Evolutionary conservation across 2,888 invertebrate species (phyloP).

Genomic region (Sphaeridia pumilis): DNA sequence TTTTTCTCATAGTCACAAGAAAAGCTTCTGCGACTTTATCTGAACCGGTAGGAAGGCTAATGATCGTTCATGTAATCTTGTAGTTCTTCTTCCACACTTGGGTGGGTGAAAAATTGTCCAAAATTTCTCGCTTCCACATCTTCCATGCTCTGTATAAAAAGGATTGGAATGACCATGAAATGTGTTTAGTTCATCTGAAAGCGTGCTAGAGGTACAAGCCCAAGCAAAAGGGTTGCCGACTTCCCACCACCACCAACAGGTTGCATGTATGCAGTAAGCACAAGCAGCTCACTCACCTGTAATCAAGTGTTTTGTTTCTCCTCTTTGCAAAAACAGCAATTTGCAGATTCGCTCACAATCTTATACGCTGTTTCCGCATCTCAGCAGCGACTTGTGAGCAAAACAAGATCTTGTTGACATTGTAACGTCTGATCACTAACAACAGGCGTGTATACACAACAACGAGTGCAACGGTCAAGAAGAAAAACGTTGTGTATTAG

Average conservation of each 20-base stretch:
- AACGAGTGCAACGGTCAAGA: background rate
- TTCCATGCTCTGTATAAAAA: background rate
- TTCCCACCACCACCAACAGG: background rate
- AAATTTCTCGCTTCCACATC: too few species aligned
- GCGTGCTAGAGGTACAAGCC: background rate
- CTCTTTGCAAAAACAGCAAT: background rate
- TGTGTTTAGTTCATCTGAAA: background rate
- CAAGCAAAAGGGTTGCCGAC: background rate
- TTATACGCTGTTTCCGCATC: background rate
- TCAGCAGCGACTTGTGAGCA: background rate
- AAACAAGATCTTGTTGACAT: conserved; percentile 1
- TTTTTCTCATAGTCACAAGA: too few species aligned
- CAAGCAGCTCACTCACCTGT: background rate
- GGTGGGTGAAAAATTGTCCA: too few species aligned
- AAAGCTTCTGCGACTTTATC: too few species aligned
- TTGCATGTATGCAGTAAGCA: background rate
- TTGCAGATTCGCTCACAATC: too few species aligned
- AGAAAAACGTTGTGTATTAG: conserved; percentile 3
- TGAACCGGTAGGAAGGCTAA: too few species aligned
- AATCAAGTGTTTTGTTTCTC: background rate
- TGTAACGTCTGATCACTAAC: background rate
- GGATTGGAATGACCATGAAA: background rate
- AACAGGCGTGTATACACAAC: too few species aligned
- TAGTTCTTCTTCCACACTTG: too few species aligned
- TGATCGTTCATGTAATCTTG: too few species aligned